phyloP scores from a whole-genome alignment of 1,140 invertebrate species.

The Frieseomelitta varia region DNA sequence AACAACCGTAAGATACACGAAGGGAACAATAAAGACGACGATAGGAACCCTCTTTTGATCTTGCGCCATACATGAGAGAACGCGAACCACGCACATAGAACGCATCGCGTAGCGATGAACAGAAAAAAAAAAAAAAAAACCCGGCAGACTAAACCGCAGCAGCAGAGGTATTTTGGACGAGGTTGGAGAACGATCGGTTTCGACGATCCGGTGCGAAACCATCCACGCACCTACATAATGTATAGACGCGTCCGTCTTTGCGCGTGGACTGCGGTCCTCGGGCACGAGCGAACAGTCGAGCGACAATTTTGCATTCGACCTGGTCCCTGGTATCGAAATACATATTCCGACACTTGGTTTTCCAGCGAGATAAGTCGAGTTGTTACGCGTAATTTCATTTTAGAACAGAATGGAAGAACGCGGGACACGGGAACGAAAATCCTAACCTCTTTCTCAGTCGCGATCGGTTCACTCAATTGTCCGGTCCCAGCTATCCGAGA shows the following conservation, averaged over 20 bases:
- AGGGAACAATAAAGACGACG: not conserved
- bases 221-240: constrained; percentile 39
- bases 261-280: constrained; percentile 30
- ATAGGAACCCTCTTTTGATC: constrained; percentile 72
- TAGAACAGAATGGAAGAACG: too few species aligned
- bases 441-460: not conserved
- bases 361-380: not conserved
- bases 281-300: constrained; percentile 38
- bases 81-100: constrained; percentile 67
- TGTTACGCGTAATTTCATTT: not conserved
- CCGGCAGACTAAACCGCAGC: constrained; percentile 81
- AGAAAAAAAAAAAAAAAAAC: constrained; percentile 29
- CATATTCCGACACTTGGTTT: not conserved
- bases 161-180: constrained; percentile 83
- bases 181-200: constrained; percentile 55
- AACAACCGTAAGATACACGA: constrained; percentile 18
- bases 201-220: constrained; percentile 10
- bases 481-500: too few species aligned
- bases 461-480: not conserved
- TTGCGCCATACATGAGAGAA: constrained; percentile 68
- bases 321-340: constrained; percentile 40
- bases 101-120: constrained; percentile 41
- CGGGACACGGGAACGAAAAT: not conserved
- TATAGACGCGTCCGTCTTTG: constrained; percentile 22
- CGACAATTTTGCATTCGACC: constrained; percentile 22